Evolutionary conservation across 1,140 invertebrate genomes (phyloP), one percentile per base, ranked within the genome.

Genomic region (Bombus terrestris): DNA sequence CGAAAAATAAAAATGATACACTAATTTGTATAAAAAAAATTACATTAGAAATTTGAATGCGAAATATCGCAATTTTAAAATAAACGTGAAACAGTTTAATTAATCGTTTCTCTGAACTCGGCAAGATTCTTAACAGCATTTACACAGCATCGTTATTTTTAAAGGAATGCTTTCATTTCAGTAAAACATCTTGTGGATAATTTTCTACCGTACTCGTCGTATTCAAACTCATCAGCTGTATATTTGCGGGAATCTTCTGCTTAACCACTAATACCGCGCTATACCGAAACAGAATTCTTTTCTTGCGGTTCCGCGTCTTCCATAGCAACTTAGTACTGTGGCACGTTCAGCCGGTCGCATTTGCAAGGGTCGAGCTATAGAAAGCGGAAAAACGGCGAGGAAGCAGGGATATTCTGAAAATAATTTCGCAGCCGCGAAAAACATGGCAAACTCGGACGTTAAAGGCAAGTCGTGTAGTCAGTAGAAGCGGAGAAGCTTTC

Each of bases 321-420:
- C 62, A 53, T 53, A 53, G 47, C 18, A 53, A 53, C 73, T 88
- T 9, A 25, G 69, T 76, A 62, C 68, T 37, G 28, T 9, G 10
- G 25, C 37, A 10, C 57, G 43, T 87, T 53, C 43, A 39, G 35
- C 25, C 59, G 53, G 25, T 43, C 41, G 53, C 74, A 83, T 41
- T 68, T 73, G 32, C 43, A 13, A 32, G 18, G 66, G 47, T 66
- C n/a, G 53, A 53, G 47, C 47, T 53, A 53, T 53, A 80, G 71
- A 75, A 69, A 41, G 69, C 53, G 53, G 39, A 32, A 66, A 88
- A 88, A 62, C 75, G 57, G 53, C 47, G 64, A 57, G 74, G 75
- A 83, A 73, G 59, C 41, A 64, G 77, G 72, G 72, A 87, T 88
- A 91, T 85, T 89, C 84, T 76, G 77, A 85, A 92, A 90, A 91